Percentiles rank a stretch among this genome's conserved stretches.
phyloP scores from a whole-genome alignment of 2,888 invertebrate genomes.

The Strigamia transsilvanica region DNA sequence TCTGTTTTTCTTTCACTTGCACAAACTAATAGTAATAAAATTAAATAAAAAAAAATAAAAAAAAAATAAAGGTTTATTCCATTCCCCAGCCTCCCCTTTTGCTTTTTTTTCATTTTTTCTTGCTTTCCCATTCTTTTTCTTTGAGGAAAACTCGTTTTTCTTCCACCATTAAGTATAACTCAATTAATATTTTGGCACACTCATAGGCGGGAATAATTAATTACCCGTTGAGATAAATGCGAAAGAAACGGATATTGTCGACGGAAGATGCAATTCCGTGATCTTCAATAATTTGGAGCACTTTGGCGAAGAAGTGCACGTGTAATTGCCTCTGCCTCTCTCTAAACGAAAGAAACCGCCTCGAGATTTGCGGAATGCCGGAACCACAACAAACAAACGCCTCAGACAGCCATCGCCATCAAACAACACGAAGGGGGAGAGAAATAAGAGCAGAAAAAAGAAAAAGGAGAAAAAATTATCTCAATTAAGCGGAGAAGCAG shows the following conservation, averaged over 20 bases:
- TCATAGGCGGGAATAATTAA: not conserved
- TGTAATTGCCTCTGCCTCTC: slow-evolving; percentile 2
- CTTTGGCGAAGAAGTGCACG: not conserved
- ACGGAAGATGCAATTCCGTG: not conserved
- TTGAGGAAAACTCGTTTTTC: not conserved
- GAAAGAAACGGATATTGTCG: not conserved
- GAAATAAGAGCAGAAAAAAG: not conserved
- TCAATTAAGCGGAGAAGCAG: not conserved
- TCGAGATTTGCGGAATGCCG: slow-evolving; percentile 8
- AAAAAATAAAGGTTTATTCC: not conserved
- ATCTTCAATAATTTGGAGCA: slow-evolving; percentile 3
- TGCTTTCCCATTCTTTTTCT: not conserved
- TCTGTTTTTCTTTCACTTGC: no score
- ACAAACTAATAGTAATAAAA: not conserved
- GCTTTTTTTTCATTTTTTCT: not conserved
- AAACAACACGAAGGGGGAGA: slow-evolving; percentile 2
- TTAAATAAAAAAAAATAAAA: not conserved
- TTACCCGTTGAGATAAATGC: not conserved
- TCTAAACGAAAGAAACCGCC: slow-evolving; percentile 3
- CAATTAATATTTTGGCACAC: slow-evolving; percentile 8
- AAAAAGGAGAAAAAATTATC: not conserved
- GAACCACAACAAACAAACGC: slow-evolving; percentile 8
- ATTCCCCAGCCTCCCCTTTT: no score
- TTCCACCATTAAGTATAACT: slow-evolving; percentile 8
- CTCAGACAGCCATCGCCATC: not conserved